phyloP scores from a whole-genome alignment of 2,888 invertebrate genomes.

The Noctua pronuba region DNA sequence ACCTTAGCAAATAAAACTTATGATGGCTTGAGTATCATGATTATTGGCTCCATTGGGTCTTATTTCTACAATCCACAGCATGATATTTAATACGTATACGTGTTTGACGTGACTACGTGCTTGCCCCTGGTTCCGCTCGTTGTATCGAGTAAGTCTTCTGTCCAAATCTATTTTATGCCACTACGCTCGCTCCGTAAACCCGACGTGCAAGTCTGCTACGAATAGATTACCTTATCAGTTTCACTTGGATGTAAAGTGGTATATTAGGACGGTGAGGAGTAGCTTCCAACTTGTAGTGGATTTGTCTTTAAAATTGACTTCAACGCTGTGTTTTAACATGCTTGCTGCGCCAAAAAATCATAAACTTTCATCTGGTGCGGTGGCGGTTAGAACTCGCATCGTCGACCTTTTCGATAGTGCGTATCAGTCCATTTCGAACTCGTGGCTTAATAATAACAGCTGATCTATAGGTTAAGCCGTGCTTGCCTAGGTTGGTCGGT shows the following conservation, averaged over 20 bases:
- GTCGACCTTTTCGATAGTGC: no score
- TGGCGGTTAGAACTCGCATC: no score
- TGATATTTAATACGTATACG: neutral
- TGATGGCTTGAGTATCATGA: neutral
- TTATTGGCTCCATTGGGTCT: neutral
- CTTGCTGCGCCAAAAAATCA: no score
- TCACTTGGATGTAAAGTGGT: constrained; percentile 36
- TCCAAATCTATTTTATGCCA: no score
- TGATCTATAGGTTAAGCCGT: no score
- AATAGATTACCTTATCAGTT: constrained; percentile 51
- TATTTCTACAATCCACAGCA: neutral
- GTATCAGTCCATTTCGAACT: no score
- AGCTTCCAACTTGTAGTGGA: constrained; percentile 4
- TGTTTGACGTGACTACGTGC: neutral
- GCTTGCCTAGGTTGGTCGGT: no score
- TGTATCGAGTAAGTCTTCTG: constrained; percentile 4
- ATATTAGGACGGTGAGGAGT: constrained; percentile 11
- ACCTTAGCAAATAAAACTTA: neutral
- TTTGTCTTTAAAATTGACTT: neutral
- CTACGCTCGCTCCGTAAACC: neutral
- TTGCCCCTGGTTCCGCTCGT: neutral
- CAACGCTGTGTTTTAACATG: neutral
- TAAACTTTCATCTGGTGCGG: no score
- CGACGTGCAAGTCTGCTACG: constrained; percentile 16
- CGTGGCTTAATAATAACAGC: no score